Evolutionary conservation across 2,113 vertebrate genomes (phyloP), one percentile per base, ranked within the genome.

Genomic region (Ardeotis arabs): DNA sequence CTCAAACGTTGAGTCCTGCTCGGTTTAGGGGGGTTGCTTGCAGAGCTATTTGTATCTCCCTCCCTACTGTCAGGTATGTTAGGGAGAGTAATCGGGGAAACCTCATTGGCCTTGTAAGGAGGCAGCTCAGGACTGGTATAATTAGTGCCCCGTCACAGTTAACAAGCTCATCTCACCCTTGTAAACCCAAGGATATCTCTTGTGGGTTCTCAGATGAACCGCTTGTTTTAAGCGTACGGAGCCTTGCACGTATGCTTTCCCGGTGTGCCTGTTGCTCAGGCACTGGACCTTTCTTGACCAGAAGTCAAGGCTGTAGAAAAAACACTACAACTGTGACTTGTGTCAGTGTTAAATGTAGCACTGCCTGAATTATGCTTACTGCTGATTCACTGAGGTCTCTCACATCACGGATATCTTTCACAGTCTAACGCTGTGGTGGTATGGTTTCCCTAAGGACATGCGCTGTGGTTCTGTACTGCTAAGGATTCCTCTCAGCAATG

Each of bases 1-100:
- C 52, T 35, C 29, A 7, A 2, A 39, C 0, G 0, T 4, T 31
- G 23, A 33, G 35, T 44, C 31, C 59, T 3, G 13, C 62, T 77
- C 44, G 22, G 0, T n/a, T 74, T 58, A 12, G 64, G 3, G 20
- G 15, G 27, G 37, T 5, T 83, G 59, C 80, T 83, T 44, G 62
- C 50, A 29, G 58, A 80, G 76, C 45, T 70, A 0, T 69, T 12
- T 33, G 29, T 37, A 13, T 81, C 15, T 63, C 47, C 56, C 81
- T 63, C 77, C 14, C 55, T 58, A 0, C 45, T 35, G 21, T 19
- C 12, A 12, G 49, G 4, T 25, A 3, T 0, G 3, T 59, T 63
- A 47, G 29, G 55, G 47, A 83, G 53, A 49, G 50, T 11, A 49
- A 20, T 31, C 4, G 1, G 72, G 76, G 37, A 73, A 59, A 60